phyloP scores from a whole-genome alignment of 2,888 invertebrate species.

The Ormyrus labotus region DNA sequence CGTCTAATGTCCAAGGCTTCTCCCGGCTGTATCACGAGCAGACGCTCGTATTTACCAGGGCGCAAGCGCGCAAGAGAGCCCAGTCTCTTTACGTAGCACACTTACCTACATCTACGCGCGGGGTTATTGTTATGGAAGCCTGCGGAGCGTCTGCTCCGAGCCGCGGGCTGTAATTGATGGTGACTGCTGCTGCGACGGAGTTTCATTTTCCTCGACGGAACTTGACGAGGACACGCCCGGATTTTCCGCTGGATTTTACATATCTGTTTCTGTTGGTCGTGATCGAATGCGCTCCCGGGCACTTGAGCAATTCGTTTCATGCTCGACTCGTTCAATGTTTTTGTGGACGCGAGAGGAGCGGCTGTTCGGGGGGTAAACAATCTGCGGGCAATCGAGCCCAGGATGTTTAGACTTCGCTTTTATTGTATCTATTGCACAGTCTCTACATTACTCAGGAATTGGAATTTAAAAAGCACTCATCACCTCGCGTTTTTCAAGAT shows the following conservation, averaged over 20 bases:
- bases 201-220: constrained; percentile 1
- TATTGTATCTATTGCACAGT: too few relatives aligned
- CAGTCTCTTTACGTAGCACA: constrained; percentile 24
- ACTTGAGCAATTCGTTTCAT: not conserved
- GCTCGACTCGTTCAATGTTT: not conserved
- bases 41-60: constrained; percentile 50
- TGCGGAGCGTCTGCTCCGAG: not conserved
- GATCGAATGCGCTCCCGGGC: not conserved
- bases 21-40: constrained; percentile 41
- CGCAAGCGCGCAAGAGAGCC: not conserved
- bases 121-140: not conserved
- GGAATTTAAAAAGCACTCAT: too few relatives aligned
- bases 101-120: not conserved
- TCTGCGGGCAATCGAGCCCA: too few relatives aligned
- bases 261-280: too few relatives aligned
- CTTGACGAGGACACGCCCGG: not conserved
- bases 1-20: constrained; percentile 64
- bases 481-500: too few relatives aligned
- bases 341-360: not conserved
- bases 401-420: too few relatives aligned
- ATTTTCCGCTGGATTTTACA: constrained; percentile 7
- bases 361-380: not conserved
- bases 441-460: too few relatives aligned
- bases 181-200: not conserved
- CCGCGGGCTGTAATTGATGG: constrained; percentile 24